phyloP scores from a whole-genome alignment of 2,888 invertebrate species.

The Ectemnius continuus region DNA sequence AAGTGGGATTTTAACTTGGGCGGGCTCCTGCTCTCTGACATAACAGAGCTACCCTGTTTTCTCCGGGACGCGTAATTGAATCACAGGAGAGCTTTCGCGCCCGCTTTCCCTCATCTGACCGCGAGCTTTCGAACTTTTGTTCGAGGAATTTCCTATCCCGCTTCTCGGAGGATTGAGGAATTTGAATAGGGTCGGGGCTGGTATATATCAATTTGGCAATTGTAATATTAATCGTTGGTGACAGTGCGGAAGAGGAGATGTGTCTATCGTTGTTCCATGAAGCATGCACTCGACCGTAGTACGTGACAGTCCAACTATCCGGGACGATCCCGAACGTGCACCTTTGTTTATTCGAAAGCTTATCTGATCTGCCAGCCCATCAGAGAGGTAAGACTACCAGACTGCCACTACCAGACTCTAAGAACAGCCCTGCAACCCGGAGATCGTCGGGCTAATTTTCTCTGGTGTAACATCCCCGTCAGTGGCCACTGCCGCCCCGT shows the following conservation, averaged over 20 bases:
- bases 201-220: no score
- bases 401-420: no score
- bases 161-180: no score
- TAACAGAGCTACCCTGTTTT: constrained; percentile 31
- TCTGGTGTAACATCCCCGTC: no score
- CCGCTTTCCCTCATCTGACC: constrained; percentile 34
- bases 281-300: not conserved
- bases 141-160: constrained; percentile 32
- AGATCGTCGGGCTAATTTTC: no score
- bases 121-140: constrained; percentile 37
- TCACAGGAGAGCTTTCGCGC: constrained; percentile 44
- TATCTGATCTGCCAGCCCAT: constrained; percentile 23
- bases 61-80: constrained; percentile 42
- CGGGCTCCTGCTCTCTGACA: constrained; percentile 36
- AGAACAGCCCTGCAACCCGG: no score
- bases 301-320: constrained; percentile 28
- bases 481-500: no score
- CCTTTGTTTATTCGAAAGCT: constrained; percentile 39
- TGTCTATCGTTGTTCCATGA: no score
- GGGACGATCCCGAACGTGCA: constrained; percentile 25
- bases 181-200: no score
- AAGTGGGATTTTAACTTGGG: constrained; percentile 41
- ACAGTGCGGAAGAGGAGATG: no score
- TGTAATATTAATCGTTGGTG: no score
- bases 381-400: constrained; percentile 20